Base-by-base conservation (phyloP, 2,888 invertebrate genomes). In the Crepidodera aurea region DNA sequence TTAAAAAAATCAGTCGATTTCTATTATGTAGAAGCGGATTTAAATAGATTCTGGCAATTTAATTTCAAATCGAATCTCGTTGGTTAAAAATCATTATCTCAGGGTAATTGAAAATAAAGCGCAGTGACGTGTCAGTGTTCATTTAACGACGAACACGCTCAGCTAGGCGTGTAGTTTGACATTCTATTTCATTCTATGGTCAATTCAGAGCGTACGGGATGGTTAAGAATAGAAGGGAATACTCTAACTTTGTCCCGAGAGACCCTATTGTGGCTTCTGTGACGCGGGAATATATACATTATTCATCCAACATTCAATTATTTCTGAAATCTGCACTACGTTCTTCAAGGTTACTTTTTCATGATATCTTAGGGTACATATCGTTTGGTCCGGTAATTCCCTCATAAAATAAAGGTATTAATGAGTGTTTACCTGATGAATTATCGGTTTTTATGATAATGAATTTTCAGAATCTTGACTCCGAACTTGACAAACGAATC, bases 281-380 rank as follows among this genome's bases (percentile, higher is more conserved):
- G 62, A 69, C 72, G 72, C 70, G 72, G 69, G 73, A 71, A 75
- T 71, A 71, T 68, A 79, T 81, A 78, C 77, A 81, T 80, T 79
- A 81, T 81, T 80, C 81, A 81, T 77, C 71, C 74, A 77, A 77
- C 77, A 79, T 80, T 80, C 81, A 81, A 81, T 81, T 80, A 81
- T 81, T 78, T 76, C 78, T 77, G 75, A 77, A 78, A 80, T 79
- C 71, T 74, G 65, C 70, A 68, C 70, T 63, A 63, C 48, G 60
- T 62, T 55, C 40, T 53, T 34, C 39, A 60, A 54, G 44, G 56
- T 56, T 60, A 62, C 62, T 61, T 53, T 54, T 63, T 55, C 53
- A 58, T 42, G 60, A 51, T 58, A 39, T 46, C 61, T 15, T n/a
- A n/a, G n/a, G n/a, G n/a, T n/a, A n/a, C n/a, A n/a, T n/a, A n/a